Evolutionary conservation across 2,888 invertebrate species (phyloP).

Genomic region (Zeuzera pyrina): DNA sequence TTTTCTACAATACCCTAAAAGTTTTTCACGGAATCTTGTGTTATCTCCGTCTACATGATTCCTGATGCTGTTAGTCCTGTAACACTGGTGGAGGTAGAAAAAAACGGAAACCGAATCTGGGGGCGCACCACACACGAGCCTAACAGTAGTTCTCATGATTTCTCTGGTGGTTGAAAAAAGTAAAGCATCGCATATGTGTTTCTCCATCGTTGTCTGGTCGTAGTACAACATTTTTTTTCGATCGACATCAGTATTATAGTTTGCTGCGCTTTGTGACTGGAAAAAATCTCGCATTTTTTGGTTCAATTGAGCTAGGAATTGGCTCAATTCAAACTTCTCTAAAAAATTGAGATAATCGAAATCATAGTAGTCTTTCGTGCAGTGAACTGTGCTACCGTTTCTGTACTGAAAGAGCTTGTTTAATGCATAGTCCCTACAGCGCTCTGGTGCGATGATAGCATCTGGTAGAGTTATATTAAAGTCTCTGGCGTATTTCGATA

Average conservation of each 20-base stretch:
- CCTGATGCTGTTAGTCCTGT: constrained; percentile 39
- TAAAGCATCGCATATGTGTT: constrained; percentile 41
- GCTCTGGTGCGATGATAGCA: constrained; percentile 32
- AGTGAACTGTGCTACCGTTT: constrained; percentile 38
- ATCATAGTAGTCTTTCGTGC: constrained; percentile 37
- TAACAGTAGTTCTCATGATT: constrained; percentile 52
- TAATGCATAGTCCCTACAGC: constrained; percentile 20
- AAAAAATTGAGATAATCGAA: constrained; percentile 44
- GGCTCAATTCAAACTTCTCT: constrained; percentile 54
- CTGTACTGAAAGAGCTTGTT: constrained; percentile 48
- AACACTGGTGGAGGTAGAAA: constrained; percentile 60
- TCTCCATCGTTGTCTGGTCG: constrained; percentile 56
- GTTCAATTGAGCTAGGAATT: constrained; percentile 48
- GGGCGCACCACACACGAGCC: constrained; percentile 48
- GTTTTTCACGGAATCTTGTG: constrained; percentile 47
- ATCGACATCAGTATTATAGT: constrained; percentile 22
- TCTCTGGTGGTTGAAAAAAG: constrained; percentile 46
- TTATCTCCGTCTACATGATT: constrained; percentile 53
- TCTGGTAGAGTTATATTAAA: constrained; percentile 45
- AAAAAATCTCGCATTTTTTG: constrained; percentile 43
- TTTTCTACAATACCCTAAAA: constrained; percentile 48
- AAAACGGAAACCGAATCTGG: constrained; percentile 48
- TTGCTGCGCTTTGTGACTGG: constrained; percentile 22
- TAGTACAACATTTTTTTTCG: constrained; percentile 35
- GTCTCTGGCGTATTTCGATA: constrained; percentile 40